phyloP scores from a whole-genome alignment of 1,140 invertebrate species.

The Papilio machaon region DNA sequence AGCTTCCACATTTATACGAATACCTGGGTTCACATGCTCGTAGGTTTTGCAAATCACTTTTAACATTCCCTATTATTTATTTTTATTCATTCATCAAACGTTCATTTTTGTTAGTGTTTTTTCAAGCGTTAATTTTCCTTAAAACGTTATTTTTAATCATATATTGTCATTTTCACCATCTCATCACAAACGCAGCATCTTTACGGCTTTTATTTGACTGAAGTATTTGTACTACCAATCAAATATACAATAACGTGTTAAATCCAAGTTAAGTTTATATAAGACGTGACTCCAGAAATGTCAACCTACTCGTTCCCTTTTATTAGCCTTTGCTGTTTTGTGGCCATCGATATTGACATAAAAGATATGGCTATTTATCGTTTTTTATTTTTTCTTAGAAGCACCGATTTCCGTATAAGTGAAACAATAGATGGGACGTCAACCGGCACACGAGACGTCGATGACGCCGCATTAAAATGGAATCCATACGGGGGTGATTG shows the following conservation, averaged over 20 bases:
- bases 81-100: not conserved
- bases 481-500: constrained; percentile 77
- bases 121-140: not conserved
- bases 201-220: not conserved
- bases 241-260: not conserved
- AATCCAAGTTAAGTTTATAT: not conserved
- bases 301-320: not conserved
- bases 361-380: not conserved
- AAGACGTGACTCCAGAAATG: constrained; percentile 16
- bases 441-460: constrained; percentile 67
- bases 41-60: not conserved
- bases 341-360: not conserved
- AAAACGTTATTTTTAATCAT: not conserved
- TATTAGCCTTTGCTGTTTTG: not conserved
- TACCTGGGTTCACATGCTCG: too few relatives aligned
- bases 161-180: not conserved
- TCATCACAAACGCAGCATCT: not conserved
- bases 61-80: not conserved
- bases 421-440: constrained; percentile 70
- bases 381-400: constrained; percentile 10
- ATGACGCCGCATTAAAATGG: constrained; percentile 78
- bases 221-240: not conserved
- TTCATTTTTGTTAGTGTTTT: not conserved
- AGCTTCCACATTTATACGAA: not conserved
- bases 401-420: constrained; percentile 38